Conservation (phyloP, 1,140 invertebrate species). For the Drosophila kanapiae region DNA sequence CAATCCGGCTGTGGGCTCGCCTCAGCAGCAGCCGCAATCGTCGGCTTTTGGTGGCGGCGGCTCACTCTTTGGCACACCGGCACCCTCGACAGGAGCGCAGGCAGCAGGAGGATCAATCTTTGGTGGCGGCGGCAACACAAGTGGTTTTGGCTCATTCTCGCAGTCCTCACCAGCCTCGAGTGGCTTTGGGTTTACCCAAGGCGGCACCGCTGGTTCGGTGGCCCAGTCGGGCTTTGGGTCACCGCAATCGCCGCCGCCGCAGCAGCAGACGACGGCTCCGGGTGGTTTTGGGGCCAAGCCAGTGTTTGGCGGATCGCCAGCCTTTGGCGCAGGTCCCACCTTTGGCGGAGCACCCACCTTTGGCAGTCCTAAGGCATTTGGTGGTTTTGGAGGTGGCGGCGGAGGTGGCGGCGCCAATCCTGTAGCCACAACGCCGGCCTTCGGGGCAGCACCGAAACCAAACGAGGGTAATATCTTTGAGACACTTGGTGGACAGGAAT, state of each 20-base stretch:
- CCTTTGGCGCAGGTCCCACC: constrained; percentile 85
- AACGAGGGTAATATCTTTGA: constrained; percentile 86
- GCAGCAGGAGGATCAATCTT: constrained; percentile 73
- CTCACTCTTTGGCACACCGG: constrained; percentile 64
- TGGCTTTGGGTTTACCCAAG: constrained; percentile 63
- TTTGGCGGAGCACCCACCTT: constrained; percentile 87
- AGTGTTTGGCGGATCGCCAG: constrained; percentile 77
- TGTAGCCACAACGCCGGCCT: constrained; percentile 49
- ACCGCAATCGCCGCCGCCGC: constrained; percentile 62
- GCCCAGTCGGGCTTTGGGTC: constrained; percentile 85
- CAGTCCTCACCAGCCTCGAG: constrained; percentile 60
- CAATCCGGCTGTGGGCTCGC: constrained; percentile 39
- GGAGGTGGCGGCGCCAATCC: constrained; percentile 34
- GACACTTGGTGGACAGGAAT: constrained; percentile 86
- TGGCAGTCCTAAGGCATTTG: constrained; percentile 86
- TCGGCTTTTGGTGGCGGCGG: constrained; percentile 51
- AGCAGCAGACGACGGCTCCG: constrained; percentile 46
- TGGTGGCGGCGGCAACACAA: constrained; percentile 63
- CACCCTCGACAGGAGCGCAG: constrained; percentile 30
- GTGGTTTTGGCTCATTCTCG: constrained; percentile 80
- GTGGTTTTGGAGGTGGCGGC: constrained; percentile 62
- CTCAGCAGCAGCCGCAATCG: constrained; percentile 32
- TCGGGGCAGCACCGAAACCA: constrained; percentile 71
- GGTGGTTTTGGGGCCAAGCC: constrained; percentile 68
- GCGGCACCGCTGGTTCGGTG: constrained; percentile 59